phyloP scores from a whole-genome alignment of 2,113 vertebrate species.

The Hypocryptadius cinnamomeus region DNA sequence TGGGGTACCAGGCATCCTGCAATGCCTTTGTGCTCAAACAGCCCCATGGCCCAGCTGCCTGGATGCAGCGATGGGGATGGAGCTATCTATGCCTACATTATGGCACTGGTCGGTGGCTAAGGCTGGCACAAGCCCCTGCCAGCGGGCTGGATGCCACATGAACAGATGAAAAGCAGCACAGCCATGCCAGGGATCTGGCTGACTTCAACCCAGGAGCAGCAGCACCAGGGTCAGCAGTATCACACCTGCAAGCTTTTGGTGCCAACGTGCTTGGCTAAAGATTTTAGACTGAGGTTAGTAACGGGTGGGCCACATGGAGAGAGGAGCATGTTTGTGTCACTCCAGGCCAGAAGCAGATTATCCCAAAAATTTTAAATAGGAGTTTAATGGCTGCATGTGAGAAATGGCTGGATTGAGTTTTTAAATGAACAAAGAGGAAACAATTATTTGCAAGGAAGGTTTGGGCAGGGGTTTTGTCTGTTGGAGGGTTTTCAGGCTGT shows the following conservation, averaged over 20 bases:
- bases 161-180: neutral
- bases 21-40: neutral
- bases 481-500: neutral
- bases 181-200: neutral
- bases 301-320: neutral
- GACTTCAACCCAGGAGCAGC: neutral
- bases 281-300: neutral
- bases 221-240: neutral
- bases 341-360: neutral
- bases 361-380: neutral
- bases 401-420: neutral
- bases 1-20: neutral
- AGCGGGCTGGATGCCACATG: neutral
- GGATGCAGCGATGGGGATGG: fast-evolving
- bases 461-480: neutral
- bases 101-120: neutral
- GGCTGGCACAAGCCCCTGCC: neutral
- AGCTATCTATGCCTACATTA: neutral
- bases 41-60: fast-evolving
- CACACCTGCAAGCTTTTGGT: neutral
- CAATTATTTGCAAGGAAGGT: neutral
- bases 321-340: neutral
- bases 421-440: neutral
- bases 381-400: neutral
- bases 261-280: neutral